These are phyloP conservation scores for Drosophila azteca DNA, from an alignment of 1,140 invertebrate species.

Conservation along the genomic window DNA sequence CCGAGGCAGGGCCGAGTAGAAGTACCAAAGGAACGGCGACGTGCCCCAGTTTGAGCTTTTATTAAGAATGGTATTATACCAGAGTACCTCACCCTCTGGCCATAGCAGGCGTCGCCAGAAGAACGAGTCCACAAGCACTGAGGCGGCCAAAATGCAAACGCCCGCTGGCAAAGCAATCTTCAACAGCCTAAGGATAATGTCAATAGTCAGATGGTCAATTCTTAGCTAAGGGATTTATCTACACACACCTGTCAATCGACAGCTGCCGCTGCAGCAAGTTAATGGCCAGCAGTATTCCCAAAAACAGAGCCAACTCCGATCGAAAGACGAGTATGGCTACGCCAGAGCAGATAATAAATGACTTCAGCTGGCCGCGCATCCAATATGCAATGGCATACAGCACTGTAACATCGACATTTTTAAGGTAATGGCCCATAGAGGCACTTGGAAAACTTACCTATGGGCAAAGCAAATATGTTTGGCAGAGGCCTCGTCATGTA, in stretches of 20 bases:
- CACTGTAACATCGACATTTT: slow-evolving; percentile 87
- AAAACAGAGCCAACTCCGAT: slow-evolving; percentile 93
- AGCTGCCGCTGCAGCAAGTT: slow-evolving; percentile 88
- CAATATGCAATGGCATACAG: slow-evolving; percentile 93
- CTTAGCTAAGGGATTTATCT: not conserved
- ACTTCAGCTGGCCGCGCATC: slow-evolving; percentile 90
- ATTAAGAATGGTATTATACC: slow-evolving; percentile 97
- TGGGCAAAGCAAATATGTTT: slow-evolving; percentile 96
- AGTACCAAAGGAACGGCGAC: slow-evolving; percentile 98
- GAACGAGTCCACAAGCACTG: slow-evolving; percentile 94
- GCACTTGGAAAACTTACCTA: slow-evolving; percentile 87
- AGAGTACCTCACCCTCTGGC: slow-evolving; percentile 99
- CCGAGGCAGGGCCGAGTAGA: slow-evolving; percentile 97
- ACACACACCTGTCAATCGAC: slow-evolving; percentile 85
- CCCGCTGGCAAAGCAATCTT: slow-evolving; percentile 90
- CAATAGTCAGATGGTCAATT: slow-evolving; percentile 4
- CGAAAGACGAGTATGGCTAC: slow-evolving; percentile 96
- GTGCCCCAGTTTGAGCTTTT: slow-evolving; percentile 98
- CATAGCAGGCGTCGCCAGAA: slow-evolving; percentile 96
- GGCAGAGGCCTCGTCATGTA: slow-evolving; percentile 97
- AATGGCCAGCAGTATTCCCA: slow-evolving; percentile 93
- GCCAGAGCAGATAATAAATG: slow-evolving; percentile 93
- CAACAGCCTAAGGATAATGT: slow-evolving; percentile 86
- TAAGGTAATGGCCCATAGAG: not conserved
- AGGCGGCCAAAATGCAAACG: slow-evolving; percentile 88